Percentiles rank a stretch among this genome's conserved stretches.
These are phyloP conservation scores for Cricetomys ansorgei DNA, from an alignment of 2,113 vertebrate species.

Conservation along the genomic window DNA sequence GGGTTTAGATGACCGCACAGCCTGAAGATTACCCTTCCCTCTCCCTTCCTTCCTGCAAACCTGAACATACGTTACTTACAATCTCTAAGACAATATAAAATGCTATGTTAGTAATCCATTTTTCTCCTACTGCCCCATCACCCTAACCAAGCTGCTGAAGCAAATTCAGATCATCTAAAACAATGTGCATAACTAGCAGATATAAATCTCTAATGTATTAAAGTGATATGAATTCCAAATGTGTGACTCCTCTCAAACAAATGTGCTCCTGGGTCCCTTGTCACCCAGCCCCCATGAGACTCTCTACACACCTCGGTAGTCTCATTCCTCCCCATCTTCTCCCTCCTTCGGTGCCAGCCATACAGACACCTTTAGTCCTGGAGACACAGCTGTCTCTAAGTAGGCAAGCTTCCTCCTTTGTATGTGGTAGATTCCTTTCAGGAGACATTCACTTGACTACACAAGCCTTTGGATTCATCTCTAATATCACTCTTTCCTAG, in stretches of 20 bases:
- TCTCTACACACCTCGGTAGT: neutral
- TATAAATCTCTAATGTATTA: neutral
- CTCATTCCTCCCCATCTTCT: neutral
- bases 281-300: neutral
- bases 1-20: too few relatives aligned
- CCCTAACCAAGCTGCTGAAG: neutral
- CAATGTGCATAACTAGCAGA: neutral
- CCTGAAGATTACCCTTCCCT: neutral
- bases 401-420: neutral
- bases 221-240: neutral
- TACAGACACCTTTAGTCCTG: neutral
- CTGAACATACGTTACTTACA: too few relatives aligned
- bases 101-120: neutral
- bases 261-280: neutral
- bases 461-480: neutral
- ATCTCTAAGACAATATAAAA: neutral
- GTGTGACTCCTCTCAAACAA: neutral
- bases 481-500: conserved; percentile 13
- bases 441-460: neutral
- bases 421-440: neutral
- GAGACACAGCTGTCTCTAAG: neutral
- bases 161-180: neutral
- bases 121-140: too few relatives aligned
- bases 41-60: neutral
- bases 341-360: neutral